Evolutionary conservation across 1,140 invertebrate species (phyloP), one percentile per base, ranked within the genome.

Genomic region (Drosophila nasuta): DNA sequence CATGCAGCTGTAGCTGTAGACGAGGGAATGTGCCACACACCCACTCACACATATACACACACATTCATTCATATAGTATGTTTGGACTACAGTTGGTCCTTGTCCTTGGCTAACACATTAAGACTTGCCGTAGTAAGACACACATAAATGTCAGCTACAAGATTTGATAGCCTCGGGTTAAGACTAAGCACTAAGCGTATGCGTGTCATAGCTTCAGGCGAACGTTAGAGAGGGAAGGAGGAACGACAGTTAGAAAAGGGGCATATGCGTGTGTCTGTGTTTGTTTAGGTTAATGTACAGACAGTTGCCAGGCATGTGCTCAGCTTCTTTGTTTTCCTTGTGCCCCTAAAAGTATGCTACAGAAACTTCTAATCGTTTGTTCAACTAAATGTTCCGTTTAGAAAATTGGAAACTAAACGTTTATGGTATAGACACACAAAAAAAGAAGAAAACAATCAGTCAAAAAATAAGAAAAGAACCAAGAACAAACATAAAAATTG

Each of bases 111-210:
- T 51, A 68, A 56, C 43, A 73, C 80, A 70, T 79, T 88, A 80
- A 79, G 82, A 56, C 56, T 65, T 48, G 67, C 58, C 58, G 66
- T 73, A 78, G 63, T 82, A 72, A 88, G 79, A 75, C 80, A 80
- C 77, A 86, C 85, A 89, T 89, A 89, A 89, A 89, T 89, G 85
- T 89, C 85, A 85, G 78, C 81, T 71, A 85, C 81, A 89, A 89
- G 85, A 81, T 85, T 90, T 74, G 68, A 85, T 89, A 79, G 78
- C 85, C 65, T 63, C 81, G 65, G 86, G 85, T 71, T 79, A 81
- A 79, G 79, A 83, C 77, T 88, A 80, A 88, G 85, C 74, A 78
- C 77, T 71, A 48, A 74, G 80, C 77, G 82, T 82, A 87, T 77
- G 80, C 77, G 77, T 80, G 77, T 74, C 77, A 66, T 57, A 80